Evolutionary conservation across 2,888 invertebrate species (phyloP).

Genomic region (Tenodera sinensis): DNA sequence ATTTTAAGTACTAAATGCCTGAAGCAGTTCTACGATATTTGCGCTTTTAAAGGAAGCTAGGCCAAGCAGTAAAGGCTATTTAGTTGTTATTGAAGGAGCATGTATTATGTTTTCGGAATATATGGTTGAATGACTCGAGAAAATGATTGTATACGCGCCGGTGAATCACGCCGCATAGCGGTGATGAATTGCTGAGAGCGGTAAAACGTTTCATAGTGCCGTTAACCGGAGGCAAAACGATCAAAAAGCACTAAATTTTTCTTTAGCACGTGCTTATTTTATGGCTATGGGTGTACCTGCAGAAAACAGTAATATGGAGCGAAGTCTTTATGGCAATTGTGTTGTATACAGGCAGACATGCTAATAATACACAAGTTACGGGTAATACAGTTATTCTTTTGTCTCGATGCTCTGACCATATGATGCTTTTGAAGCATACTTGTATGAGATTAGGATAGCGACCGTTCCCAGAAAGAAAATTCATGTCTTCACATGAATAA

Average conservation of each 20-base stretch:
- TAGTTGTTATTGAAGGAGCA: too few relatives aligned
- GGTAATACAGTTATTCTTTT: too few relatives aligned
- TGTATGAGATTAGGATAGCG: too few relatives aligned
- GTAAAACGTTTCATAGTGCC: not conserved
- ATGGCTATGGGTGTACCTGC: not conserved
- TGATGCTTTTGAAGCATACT: too few relatives aligned
- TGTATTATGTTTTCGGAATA: not conserved
- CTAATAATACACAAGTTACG: not conserved
- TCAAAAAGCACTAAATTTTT: not conserved
- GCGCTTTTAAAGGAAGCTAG: not conserved
- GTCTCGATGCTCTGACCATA: too few relatives aligned
- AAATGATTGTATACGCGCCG: not conserved
- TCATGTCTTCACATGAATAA: too few relatives aligned
- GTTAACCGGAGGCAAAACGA: not conserved
- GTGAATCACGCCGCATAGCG: not conserved
- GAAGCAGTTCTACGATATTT: too few relatives aligned
- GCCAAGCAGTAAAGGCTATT: too few relatives aligned
- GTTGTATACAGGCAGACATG: not conserved
- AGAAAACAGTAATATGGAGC: not conserved
- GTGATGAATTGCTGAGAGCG: not conserved
- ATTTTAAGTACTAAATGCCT: too few relatives aligned
- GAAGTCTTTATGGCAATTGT: not conserved
- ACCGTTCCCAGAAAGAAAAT: too few relatives aligned
- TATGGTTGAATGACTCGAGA: not conserved
- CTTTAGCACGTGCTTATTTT: not conserved